These are phyloP conservation scores for Chiloscyllium plagiosum DNA, from an alignment of 2,113 vertebrate genomes.

Conservation along the genomic window DNA sequence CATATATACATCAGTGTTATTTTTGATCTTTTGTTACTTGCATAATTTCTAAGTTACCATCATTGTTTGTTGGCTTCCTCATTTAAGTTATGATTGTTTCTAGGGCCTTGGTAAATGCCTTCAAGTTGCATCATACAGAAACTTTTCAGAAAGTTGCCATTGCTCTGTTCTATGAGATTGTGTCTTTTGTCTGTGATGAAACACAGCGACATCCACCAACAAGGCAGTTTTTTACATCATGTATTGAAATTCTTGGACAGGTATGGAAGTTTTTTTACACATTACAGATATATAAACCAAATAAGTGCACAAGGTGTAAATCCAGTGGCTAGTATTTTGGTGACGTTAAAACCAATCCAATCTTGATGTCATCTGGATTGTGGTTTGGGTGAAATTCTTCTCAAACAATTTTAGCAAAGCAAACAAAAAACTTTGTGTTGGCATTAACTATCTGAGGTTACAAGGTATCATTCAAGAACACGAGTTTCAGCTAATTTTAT, in stretches of 20 bases:
- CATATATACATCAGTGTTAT: background rate
- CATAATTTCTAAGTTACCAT: background rate
- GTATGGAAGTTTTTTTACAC: slow-evolving; percentile 50
- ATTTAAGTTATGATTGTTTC: slow-evolving; percentile 5
- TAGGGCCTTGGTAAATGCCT: slow-evolving; percentile 85
- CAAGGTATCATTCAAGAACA: background rate
- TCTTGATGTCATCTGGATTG: background rate
- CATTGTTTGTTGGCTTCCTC: background rate
- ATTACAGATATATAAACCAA: background rate
- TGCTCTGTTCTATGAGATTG: slow-evolving; percentile 77
- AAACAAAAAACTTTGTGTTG: background rate
- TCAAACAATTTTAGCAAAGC: background rate
- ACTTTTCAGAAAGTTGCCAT: slow-evolving; percentile 80
- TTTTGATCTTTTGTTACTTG: background rate
- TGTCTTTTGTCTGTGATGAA: slow-evolving; percentile 85
- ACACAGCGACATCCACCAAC: slow-evolving; percentile 87
- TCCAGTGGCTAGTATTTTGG: background rate
- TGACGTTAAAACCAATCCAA: background rate
- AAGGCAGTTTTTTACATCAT: slow-evolving; percentile 89
- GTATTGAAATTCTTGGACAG: slow-evolving; percentile 91
- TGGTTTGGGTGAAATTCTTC: background rate
- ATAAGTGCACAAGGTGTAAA: background rate
- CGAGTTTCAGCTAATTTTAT: background rate
- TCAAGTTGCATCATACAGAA: slow-evolving; percentile 69
- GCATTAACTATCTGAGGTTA: background rate